phyloP scores from a whole-genome alignment of 2,888 invertebrate genomes.

The Crepidodera aurea region DNA sequence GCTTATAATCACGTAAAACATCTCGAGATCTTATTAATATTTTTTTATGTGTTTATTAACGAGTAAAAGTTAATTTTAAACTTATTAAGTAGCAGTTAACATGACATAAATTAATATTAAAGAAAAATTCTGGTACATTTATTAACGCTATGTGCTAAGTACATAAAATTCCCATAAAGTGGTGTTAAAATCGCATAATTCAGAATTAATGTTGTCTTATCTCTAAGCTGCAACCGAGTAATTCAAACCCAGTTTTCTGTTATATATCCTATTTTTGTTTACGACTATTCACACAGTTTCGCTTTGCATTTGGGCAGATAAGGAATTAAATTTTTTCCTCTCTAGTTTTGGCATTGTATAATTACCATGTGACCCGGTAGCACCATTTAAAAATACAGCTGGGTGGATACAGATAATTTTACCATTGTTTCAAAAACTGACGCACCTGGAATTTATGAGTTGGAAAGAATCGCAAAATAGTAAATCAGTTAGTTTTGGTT shows the following conservation, averaged over 20 bases:
- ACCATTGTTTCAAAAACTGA: background rate
- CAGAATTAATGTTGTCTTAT: constrained; percentile 4
- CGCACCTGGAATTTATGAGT: no score
- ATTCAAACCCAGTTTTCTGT: background rate
- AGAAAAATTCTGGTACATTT: no score
- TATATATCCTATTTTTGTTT: constrained; percentile 1
- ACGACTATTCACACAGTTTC: background rate
- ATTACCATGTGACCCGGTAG: background rate
- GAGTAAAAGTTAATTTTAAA: no score
- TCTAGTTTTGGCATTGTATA: background rate
- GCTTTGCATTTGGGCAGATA: background rate
- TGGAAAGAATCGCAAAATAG: no score
- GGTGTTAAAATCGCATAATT: background rate
- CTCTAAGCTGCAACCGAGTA: constrained; percentile 1
- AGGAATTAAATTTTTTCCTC: constrained; percentile 1
- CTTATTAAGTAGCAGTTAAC: no score
- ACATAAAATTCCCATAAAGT: constrained; percentile 3
- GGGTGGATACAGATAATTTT: background rate
- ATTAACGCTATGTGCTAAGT: background rate
- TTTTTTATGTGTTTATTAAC: no score
- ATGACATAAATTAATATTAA: no score
- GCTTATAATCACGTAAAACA: no score
- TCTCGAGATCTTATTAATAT: no score
- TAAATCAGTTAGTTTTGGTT: no score
- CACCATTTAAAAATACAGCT: background rate